phyloP scores from a whole-genome alignment of 1,140 invertebrate species.

The Contarinia nasturtii region DNA sequence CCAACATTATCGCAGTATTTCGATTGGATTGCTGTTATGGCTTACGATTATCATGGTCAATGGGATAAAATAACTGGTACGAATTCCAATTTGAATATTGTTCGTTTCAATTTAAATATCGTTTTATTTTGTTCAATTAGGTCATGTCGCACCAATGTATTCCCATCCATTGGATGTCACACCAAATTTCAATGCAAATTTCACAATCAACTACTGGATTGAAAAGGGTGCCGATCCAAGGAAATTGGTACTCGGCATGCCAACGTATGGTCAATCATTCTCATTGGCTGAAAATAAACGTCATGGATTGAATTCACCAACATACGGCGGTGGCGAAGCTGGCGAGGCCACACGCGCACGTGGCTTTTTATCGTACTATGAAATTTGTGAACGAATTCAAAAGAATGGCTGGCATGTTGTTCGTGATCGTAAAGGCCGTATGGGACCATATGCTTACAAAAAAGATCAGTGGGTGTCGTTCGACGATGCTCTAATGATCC shows the following conservation, averaged over 20 bases:
- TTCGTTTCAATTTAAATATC: too few relatives aligned
- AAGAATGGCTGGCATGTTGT: slow-evolving; percentile 45
- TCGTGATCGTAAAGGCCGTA: slow-evolving; percentile 41
- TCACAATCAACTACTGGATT: slow-evolving; percentile 65
- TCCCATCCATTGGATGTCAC: slow-evolving; percentile 45
- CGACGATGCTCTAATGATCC: slow-evolving; percentile 55
- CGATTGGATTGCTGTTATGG: slow-evolving; percentile 71
- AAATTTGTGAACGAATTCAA: slow-evolving; percentile 52
- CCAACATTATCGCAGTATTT: slow-evolving; percentile 43
- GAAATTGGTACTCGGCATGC: slow-evolving; percentile 66
- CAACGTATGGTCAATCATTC: slow-evolving; percentile 72
- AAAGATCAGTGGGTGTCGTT: slow-evolving; percentile 72
- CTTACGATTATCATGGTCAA: slow-evolving; percentile 72
- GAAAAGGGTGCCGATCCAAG: slow-evolving; percentile 45
- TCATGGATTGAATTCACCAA: slow-evolving; percentile 44
- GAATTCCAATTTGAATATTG: too few relatives aligned
- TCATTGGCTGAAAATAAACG: slow-evolving; percentile 42
- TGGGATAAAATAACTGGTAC: slow-evolving; percentile 57
- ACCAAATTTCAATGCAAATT: slow-evolving; percentile 68
- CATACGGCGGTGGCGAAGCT: slow-evolving; percentile 56
- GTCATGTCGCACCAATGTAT: slow-evolving; percentile 64
- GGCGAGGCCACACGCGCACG: slow-evolving; percentile 59
- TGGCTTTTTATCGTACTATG: slow-evolving; percentile 72
- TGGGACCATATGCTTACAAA: slow-evolving; percentile 53
- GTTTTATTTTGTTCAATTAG: slow-evolving; percentile 11